These are phyloP conservation scores for Bilobella aurantiaca DNA, from an alignment of 1,140 invertebrate species.

Conservation along the genomic window DNA sequence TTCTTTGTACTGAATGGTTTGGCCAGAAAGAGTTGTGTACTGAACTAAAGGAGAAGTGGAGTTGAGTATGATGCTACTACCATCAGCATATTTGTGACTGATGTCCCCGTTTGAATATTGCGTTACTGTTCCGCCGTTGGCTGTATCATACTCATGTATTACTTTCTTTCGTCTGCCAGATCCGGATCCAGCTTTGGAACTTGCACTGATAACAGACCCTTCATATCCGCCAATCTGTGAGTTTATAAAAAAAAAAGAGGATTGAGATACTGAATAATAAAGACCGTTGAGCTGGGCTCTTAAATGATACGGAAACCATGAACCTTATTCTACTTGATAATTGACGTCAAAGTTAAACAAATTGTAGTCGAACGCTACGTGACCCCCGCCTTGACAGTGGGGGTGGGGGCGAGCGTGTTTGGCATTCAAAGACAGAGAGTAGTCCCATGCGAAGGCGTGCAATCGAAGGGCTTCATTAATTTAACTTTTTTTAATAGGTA, in stretches of 20 bases:
- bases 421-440: too few relatives aligned
- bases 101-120: conserved; percentile 45
- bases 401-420: too few relatives aligned
- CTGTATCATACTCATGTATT: conserved; percentile 33
- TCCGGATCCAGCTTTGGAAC: conserved; percentile 14
- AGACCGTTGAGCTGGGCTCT: neutral
- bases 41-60: conserved; percentile 24
- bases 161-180: conserved; percentile 16
- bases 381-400: too few relatives aligned
- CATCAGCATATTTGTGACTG: conserved; percentile 45
- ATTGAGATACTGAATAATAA: conserved; percentile 1
- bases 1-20: conserved; percentile 19
- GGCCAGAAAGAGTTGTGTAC: conserved; percentile 11
- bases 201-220: conserved; percentile 18
- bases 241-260: neutral
- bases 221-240: conserved; percentile 26
- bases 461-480: too few relatives aligned
- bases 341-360: too few relatives aligned
- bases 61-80: conserved; percentile 40
- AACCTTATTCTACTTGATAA: too few relatives aligned
- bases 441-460: too few relatives aligned
- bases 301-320: neutral
- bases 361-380: too few relatives aligned
- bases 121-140: conserved; percentile 43
- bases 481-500: too few relatives aligned